Evolutionary conservation across 2,888 invertebrate genomes (phyloP).

Genomic region (Drosophila prostipennis): DNA sequence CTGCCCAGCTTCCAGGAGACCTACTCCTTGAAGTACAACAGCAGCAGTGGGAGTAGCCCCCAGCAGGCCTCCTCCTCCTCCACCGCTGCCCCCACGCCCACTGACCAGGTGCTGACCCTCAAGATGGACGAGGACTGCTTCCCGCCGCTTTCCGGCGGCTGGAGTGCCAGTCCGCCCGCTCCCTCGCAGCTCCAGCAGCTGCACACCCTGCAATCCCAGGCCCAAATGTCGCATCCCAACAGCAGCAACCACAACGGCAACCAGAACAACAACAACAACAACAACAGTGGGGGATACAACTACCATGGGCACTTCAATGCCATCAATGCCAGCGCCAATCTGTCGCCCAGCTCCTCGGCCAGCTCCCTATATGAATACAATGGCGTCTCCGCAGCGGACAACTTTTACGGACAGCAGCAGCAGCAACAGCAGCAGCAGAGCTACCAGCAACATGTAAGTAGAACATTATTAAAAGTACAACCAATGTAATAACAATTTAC

Average conservation of each 20-base stretch:
- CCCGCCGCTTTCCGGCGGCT: slow-evolving; percentile 85
- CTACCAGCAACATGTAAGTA: slow-evolving; percentile 81
- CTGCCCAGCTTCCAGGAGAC: slow-evolving; percentile 95
- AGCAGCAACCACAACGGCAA: slow-evolving; percentile 55
- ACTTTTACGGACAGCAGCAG: slow-evolving; percentile 64
- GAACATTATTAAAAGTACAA: background rate
- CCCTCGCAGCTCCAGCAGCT: slow-evolving; percentile 57
- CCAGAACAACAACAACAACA: slow-evolving; percentile 53
- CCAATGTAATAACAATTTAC: too few species aligned
- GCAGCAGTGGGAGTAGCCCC: slow-evolving; percentile 64
- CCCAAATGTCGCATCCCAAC: slow-evolving; percentile 59
- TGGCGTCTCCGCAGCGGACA: slow-evolving; percentile 68
- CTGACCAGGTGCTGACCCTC: slow-evolving; percentile 86
- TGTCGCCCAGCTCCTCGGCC: slow-evolving; percentile 78
- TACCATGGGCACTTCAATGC: slow-evolving; percentile 85
- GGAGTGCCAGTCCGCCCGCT: slow-evolving; percentile 54
- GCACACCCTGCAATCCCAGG: slow-evolving; percentile 55
- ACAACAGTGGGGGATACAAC: slow-evolving; percentile 68
- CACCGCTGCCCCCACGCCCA: slow-evolving; percentile 58
- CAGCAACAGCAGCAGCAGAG: slow-evolving; percentile 52
- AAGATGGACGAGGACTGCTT: slow-evolving; percentile 95
- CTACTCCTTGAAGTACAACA: slow-evolving; percentile 91
- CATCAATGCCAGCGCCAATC: slow-evolving; percentile 70
- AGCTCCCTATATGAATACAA: slow-evolving; percentile 83
- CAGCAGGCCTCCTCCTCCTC: slow-evolving; percentile 61